Base-by-base conservation (phyloP, 2,797 vertebrate genomes). In the Falco concolor region DNA sequence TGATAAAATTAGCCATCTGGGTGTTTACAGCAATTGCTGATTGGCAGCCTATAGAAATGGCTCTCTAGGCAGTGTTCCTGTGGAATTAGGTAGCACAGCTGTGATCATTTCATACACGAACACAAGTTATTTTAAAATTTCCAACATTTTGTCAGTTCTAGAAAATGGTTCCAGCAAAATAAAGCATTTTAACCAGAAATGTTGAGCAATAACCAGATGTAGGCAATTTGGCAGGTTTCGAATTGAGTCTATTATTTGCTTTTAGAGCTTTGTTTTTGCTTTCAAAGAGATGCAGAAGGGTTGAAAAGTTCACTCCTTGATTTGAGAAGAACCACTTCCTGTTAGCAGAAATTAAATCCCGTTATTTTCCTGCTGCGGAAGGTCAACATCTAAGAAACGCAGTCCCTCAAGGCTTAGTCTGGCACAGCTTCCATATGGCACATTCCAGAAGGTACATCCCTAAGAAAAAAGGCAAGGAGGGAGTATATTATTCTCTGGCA, bases 1-100 rank as follows among this genome's bases (percentile, higher is more conserved):
- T 17, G 84, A 96, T 97, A 93, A 96, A 96, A 95, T 93, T 81
- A 95, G 86, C 98, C 97, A 95, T 97, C 97, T 97, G 97, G 96
- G 96, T 93, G 94, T 96, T 97, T 93, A 86, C 80, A 42, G 96
- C 88, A 84, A 73, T 85, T 78, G 95, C 96, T 80, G 82, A 65
- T 80, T 96, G 96, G 97, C 96, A 94, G 94, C 93, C 80, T 52
- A 27, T 94, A 86, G 93, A 94, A 94, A 82, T 84, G 93, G 89
- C 91, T 97, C 97, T 98, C 92, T 60, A 63, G 97, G 97, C 97
- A 95, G 76, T 76, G 90, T 97, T 97, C 92, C 95, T 78, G 65
- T 88, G 94, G 93, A 96, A 93, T 81, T 95, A 93, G 94, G 96
- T 65, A 92, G 94, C 50, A 30, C 97, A 97, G 97, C 97, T 97